Evolutionary conservation across 2,113 vertebrate genomes (phyloP), one percentile per base, ranked within the genome.

Genomic region (Herpailurus yagouaroundi): DNA sequence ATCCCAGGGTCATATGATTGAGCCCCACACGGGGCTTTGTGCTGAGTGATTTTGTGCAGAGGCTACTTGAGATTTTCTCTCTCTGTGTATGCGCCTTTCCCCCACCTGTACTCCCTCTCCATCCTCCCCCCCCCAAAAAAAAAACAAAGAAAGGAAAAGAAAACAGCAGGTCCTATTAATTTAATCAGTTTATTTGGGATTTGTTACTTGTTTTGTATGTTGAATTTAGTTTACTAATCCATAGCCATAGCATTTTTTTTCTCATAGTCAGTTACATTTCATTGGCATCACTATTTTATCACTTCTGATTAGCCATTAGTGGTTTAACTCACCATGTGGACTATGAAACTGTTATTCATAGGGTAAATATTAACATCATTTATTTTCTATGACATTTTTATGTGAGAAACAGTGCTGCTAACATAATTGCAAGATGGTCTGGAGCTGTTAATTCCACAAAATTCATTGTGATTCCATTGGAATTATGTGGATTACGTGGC

Each of bases 381-480:
- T 94, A 41, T 94, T 96, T 96, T 83, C 55, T 31, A 6, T 97
- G 80, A 80, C 25, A 97, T 71, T 19, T 81, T 97, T 82, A 92
- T 36, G 12, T 89, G 38, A 96, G 94, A 96, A 90, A 93, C 19
- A 93, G 84, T 45, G 36, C 13, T 93, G 10, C 57, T 95, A 71
- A 41, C 15, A 77, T n/a, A 97, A 93, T 89, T 89, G 2, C 41
- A 92, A 0, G 8, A 45, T 95, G n/a, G 77, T 97, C 52, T 36
- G 7, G 64, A 95, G 36, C 89, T 97, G 19, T 80, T 98, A 97
- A 94, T 97, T 98, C 36, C 94, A 83, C 50, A 71, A 79, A 86
- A 25, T 89, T 60, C 85, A 98, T 95, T 97, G 50, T 95, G 25
- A 95, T 97, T 98, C 98, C 71, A 94, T 66, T 93, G 79, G 33